Conservation (phyloP, 2,113 vertebrate genomes). For the Apteryx owenii region DNA sequence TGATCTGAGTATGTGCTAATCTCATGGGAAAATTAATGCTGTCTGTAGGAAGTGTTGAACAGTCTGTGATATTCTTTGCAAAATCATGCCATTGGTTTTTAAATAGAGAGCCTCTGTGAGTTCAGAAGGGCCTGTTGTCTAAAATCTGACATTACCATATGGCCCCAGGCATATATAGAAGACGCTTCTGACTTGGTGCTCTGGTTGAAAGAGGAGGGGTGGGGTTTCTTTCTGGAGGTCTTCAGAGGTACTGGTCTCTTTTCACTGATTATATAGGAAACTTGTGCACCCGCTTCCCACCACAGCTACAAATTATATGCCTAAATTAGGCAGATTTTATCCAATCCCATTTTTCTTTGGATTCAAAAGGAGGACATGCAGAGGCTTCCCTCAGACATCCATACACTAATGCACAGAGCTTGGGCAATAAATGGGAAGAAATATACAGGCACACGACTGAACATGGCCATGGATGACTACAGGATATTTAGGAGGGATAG, state of each 20-base stretch:
- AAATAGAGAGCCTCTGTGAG: background rate
- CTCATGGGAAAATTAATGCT: background rate
- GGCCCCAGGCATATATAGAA: background rate
- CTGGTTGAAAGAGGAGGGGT: background rate
- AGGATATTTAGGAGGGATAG: background rate
- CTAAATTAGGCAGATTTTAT: background rate
- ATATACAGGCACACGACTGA: background rate
- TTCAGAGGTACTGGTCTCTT: background rate
- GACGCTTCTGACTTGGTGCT: background rate
- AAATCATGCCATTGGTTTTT: background rate
- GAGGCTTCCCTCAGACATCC: background rate
- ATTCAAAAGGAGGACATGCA: background rate
- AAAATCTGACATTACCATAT: background rate
- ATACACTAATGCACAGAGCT: fast-evolving
- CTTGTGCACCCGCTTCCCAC: background rate
- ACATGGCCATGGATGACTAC: fast-evolving
- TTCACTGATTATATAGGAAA: background rate
- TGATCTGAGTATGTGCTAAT: background rate
- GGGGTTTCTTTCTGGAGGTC: background rate
- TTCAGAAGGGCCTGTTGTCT: background rate
- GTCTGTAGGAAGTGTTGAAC: background rate
- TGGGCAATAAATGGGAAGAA: background rate
- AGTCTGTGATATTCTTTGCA: background rate
- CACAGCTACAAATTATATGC: background rate
- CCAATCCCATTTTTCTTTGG: background rate